These are phyloP conservation scores for Coturnix japonica DNA, from an alignment of 2,113 vertebrate species.

Conservation along the genomic window DNA sequence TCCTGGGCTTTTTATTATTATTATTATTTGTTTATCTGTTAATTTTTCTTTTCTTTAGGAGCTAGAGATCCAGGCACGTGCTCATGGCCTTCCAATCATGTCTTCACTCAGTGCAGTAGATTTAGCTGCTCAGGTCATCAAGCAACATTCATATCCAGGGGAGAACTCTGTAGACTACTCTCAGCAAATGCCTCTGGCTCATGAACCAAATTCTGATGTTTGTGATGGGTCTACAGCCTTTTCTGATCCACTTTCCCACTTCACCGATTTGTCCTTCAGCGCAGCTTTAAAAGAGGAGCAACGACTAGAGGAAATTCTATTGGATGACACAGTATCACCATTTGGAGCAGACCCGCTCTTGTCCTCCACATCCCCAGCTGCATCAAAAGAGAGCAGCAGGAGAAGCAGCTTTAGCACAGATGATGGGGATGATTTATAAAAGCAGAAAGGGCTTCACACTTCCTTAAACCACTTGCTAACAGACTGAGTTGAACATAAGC, in stretches of 20 bases:
- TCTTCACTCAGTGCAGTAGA: conserved; percentile 80
- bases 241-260: conserved; percentile 95
- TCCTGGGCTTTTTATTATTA: not conserved
- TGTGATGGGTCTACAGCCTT: conserved; percentile 83
- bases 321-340: conserved; percentile 88
- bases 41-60: conserved; percentile 80
- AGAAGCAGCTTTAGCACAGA: conserved; percentile 94
- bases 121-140: conserved; percentile 84
- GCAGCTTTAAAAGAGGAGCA: conserved; percentile 93
- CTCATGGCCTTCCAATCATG: conserved; percentile 89
- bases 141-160: conserved; percentile 84
- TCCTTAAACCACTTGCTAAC: conserved; percentile 4
- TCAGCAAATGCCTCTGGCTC: conserved; percentile 76
- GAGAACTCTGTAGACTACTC: conserved; percentile 85
- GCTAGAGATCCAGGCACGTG: conserved; percentile 93
- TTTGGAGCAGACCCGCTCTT: conserved; percentile 91
- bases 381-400: conserved; percentile 93
- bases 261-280: conserved; percentile 95
- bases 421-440: conserved; percentile 87
- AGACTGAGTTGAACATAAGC: not conserved
- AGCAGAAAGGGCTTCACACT: not conserved
- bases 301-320: conserved; percentile 86
- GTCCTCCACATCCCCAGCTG: conserved; percentile 86
- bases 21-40: not conserved
- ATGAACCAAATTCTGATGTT: conserved; percentile 74